Evolutionary conservation across 2,797 vertebrate species (phyloP).

Genomic region (Trachops cirrhosus): DNA sequence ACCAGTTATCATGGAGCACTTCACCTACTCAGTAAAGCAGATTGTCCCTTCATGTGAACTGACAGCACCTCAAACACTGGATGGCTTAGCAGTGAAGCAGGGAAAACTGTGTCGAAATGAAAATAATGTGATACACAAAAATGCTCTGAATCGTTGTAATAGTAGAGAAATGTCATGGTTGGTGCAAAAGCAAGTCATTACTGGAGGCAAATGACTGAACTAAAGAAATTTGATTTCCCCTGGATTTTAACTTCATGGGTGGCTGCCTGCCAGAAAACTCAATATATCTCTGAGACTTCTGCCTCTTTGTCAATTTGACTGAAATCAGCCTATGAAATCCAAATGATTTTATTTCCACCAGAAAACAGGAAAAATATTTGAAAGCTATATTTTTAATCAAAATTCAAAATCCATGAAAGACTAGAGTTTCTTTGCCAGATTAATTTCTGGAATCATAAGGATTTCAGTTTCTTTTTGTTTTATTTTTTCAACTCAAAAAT

Average conservation of each 20-base stretch:
- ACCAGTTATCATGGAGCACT: constrained; percentile 70
- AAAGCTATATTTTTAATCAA: constrained; percentile 36
- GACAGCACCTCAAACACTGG: constrained; percentile 52
- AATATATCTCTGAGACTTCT: constrained; percentile 53
- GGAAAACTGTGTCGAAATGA: constrained; percentile 59
- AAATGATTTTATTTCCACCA: constrained; percentile 41
- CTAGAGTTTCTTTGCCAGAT: background rate
- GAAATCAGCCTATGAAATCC: constrained; percentile 62
- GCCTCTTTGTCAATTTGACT: constrained; percentile 62
- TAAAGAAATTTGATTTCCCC: constrained; percentile 73
- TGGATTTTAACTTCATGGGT: constrained; percentile 73
- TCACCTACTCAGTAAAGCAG: constrained; percentile 58
- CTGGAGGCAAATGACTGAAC: constrained; percentile 73
- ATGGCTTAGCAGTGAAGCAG: constrained; percentile 60
- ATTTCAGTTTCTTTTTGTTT: background rate
- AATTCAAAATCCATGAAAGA: constrained; percentile 40
- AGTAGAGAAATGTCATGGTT: constrained; percentile 66
- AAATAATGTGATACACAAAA: constrained; percentile 71
- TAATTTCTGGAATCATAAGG: background rate
- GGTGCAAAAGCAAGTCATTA: constrained; percentile 68
- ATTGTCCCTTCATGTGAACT: constrained; percentile 60
- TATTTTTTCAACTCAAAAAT: too few relatives aligned
- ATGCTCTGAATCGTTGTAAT: constrained; percentile 54
- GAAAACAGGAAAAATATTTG: constrained; percentile 38
- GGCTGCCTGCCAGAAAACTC: constrained; percentile 66